Percentiles rank a stretch among this genome's conserved stretches.
Conservation (phyloP, 2,797 vertebrate species). For the Capromys pilorides region DNA sequence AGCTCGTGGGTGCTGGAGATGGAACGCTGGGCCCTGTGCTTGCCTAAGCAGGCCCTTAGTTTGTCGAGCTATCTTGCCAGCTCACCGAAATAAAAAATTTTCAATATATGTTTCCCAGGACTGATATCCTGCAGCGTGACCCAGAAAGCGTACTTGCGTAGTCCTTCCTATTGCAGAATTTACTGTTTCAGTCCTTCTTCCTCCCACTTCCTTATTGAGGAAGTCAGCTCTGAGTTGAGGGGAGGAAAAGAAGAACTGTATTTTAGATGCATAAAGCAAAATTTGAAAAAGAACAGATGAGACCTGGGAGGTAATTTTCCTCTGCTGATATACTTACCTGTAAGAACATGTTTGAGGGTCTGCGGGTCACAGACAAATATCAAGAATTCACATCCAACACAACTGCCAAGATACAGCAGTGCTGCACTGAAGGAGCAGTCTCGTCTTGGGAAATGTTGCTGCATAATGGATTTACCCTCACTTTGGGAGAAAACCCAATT, state of each 20-base stretch:
- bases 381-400: background rate
- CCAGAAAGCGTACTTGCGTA: slow-evolving; percentile 11
- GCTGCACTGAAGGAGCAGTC: background rate
- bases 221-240: background rate
- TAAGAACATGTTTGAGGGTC: background rate
- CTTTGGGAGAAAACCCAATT: slow-evolving; percentile 49
- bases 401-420: background rate
- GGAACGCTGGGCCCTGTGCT: no score
- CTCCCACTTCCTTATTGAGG: background rate
- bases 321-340: background rate
- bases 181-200: background rate
- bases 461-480: background rate
- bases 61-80: no score
- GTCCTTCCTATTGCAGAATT: background rate
- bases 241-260: background rate
- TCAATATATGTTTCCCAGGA: background rate
- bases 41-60: no score
- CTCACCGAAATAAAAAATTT: background rate
- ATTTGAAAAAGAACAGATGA: background rate
- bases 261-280: background rate
- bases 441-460: slow-evolving; percentile 35
- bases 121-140: background rate
- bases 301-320: background rate
- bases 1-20: no score
- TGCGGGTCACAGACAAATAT: background rate